phyloP scores from a whole-genome alignment of 2,113 vertebrate species.

The Pomatostomus ruficeps region DNA sequence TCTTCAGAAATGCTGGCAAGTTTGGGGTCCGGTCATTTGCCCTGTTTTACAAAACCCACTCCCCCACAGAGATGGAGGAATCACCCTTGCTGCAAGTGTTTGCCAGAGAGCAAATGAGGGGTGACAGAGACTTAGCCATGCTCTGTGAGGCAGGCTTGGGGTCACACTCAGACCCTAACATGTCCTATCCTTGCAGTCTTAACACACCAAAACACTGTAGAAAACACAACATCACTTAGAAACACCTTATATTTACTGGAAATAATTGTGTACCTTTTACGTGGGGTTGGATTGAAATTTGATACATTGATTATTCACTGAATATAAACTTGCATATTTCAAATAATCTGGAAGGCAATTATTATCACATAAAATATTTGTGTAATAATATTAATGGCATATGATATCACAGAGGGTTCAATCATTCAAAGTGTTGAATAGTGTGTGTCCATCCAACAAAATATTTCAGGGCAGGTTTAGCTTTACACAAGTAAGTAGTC shows the following conservation, averaged over 20 bases:
- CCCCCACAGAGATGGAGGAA: neutral
- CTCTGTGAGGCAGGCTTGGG: neutral
- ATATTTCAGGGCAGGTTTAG: slow-evolving; percentile 33
- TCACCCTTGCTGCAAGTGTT: neutral
- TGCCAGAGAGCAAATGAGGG: neutral
- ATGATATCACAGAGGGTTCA: neutral
- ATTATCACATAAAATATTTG: neutral
- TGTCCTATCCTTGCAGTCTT: neutral
- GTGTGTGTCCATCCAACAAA: neutral
- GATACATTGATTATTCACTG: neutral
- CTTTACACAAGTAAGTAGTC: slow-evolving; percentile 34
- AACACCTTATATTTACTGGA: neutral
- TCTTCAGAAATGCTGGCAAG: neutral
- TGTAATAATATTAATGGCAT: neutral
- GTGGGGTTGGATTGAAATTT: neutral
- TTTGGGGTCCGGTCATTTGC: neutral
- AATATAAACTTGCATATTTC: neutral
- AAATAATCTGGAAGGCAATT: neutral
- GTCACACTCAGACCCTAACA: neutral
- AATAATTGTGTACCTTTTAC: neutral
- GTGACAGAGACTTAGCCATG: neutral
- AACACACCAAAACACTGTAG: neutral
- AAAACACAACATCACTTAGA: neutral
- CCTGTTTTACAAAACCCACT: neutral
- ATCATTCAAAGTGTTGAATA: neutral